These are phyloP conservation scores for Aphyosemion australe DNA, from an alignment of 2,113 vertebrate genomes.

Conservation along the genomic window DNA sequence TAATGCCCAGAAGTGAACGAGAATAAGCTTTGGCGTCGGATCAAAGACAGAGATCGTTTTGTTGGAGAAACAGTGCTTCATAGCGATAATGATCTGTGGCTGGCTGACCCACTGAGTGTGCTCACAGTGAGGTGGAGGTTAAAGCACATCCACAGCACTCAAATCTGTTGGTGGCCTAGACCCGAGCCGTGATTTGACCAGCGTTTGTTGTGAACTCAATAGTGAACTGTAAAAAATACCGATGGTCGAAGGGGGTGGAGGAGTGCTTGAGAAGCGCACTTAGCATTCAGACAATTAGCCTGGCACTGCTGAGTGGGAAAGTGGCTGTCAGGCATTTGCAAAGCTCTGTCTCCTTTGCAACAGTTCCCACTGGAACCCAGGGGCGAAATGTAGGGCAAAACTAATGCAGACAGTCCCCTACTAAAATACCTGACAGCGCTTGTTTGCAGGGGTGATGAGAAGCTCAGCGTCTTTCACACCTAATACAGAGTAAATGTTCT, in stretches of 20 bases:
- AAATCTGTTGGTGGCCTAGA: not conserved
- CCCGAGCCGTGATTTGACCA: constrained; percentile 40
- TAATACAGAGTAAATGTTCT: constrained; percentile 36
- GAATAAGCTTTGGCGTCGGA: constrained; percentile 58
- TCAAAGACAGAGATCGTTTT: constrained; percentile 67
- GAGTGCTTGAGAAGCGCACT: constrained; percentile 4
- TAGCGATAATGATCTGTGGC: constrained; percentile 63
- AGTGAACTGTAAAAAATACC: constrained; percentile 39
- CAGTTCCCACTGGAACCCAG: constrained; percentile 43
- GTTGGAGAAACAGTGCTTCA: constrained; percentile 44
- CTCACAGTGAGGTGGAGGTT: constrained; percentile 38
- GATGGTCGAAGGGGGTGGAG: constrained; percentile 11
- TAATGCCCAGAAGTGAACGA: constrained; percentile 58
- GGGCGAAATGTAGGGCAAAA: constrained; percentile 61
- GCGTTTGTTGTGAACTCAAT: constrained; percentile 31
- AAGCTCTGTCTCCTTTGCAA: constrained; percentile 27
- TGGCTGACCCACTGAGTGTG: constrained; percentile 31
- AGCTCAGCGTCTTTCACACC: constrained; percentile 27
- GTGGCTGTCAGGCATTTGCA: constrained; percentile 46
- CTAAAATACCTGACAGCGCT: constrained; percentile 44
- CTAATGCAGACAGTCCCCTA: constrained; percentile 27
- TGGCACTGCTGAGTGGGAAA: constrained; percentile 8
- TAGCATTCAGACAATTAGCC: constrained; percentile 37
- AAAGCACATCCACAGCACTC: constrained; percentile 7
- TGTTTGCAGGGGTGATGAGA: constrained; percentile 38